Conservation (phyloP, 2,113 vertebrate genomes). For the Menura novaehollandiae region DNA sequence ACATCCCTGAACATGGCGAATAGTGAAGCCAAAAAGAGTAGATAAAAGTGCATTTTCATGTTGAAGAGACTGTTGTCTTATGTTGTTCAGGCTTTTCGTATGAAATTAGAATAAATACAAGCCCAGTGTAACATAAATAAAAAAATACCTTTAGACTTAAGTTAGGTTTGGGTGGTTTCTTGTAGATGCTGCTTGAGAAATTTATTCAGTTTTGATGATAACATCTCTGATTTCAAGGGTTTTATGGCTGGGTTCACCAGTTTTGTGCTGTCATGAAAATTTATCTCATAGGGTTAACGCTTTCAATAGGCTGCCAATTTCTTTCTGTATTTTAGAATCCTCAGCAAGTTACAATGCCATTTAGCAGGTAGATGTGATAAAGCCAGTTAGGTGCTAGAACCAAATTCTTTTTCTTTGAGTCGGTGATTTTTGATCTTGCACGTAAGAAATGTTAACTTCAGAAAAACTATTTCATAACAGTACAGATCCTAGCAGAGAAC, state of each 20-base stretch:
- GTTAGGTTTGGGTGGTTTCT: background rate
- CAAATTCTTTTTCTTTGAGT: background rate
- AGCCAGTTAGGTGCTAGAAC: background rate
- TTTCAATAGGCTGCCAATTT: background rate
- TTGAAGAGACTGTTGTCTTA: background rate
- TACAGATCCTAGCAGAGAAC: background rate
- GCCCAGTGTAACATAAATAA: background rate
- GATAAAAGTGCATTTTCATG: background rate
- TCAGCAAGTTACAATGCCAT: background rate
- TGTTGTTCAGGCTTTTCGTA: background rate
- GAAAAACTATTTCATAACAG: background rate
- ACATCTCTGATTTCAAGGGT: background rate
- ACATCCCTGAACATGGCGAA: background rate
- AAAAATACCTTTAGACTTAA: background rate
- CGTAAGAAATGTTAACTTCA: background rate
- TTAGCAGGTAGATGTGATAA: background rate
- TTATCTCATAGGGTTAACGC: background rate
- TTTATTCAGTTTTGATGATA: background rate
- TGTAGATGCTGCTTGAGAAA: background rate
- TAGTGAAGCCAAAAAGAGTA: background rate
- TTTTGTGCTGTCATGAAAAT: background rate
- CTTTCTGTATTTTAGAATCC: background rate
- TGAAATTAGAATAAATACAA: background rate
- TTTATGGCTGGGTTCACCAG: background rate
- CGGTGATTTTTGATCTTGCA: background rate